These are phyloP conservation scores for Oryzias melastigma DNA, from an alignment of 2,113 vertebrate genomes.

Conservation along the genomic window DNA sequence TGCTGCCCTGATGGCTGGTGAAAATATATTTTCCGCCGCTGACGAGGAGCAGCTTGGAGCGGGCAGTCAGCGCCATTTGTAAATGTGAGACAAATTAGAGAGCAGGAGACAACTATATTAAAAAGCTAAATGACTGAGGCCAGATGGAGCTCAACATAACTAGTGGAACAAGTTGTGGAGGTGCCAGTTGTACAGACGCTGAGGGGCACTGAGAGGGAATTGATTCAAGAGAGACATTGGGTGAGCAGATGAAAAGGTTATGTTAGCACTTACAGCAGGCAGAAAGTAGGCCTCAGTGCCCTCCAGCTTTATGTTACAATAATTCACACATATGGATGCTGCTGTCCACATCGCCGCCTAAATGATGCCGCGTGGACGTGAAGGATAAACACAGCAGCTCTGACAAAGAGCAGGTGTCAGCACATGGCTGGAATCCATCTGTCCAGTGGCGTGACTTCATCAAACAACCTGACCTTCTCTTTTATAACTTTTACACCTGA, in stretches of 20 bases:
- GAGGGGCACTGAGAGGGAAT: constrained; percentile 70
- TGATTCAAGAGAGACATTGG: constrained; percentile 69
- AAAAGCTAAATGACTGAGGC: constrained; percentile 79
- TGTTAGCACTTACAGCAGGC: constrained; percentile 69
- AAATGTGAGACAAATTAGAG: constrained; percentile 81
- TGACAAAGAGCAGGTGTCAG: constrained; percentile 36
- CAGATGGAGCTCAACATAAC: constrained; percentile 83
- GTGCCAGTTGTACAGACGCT: constrained; percentile 80
- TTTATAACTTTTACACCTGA: background rate
- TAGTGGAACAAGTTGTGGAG: constrained; percentile 81
- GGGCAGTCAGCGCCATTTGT: constrained; percentile 74
- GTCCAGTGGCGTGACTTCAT: constrained; percentile 16
- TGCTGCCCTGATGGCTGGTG: constrained; percentile 61
- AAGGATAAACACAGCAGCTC: constrained; percentile 41
- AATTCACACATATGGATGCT: constrained; percentile 66
- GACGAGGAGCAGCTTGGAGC: constrained; percentile 77
- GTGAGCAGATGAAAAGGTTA: constrained; percentile 77
- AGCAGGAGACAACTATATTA: constrained; percentile 82
- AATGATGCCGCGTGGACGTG: constrained; percentile 45
- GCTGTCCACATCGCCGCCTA: constrained; percentile 63
- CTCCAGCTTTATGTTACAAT: constrained; percentile 64
- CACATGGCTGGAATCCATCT: constrained; percentile 18
- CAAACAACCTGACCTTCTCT: constrained; percentile 2
- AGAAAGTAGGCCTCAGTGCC: constrained; percentile 63
- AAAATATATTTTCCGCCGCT: constrained; percentile 73